phyloP scores from a whole-genome alignment of 2,113 vertebrate species.

The Riparia riparia region DNA sequence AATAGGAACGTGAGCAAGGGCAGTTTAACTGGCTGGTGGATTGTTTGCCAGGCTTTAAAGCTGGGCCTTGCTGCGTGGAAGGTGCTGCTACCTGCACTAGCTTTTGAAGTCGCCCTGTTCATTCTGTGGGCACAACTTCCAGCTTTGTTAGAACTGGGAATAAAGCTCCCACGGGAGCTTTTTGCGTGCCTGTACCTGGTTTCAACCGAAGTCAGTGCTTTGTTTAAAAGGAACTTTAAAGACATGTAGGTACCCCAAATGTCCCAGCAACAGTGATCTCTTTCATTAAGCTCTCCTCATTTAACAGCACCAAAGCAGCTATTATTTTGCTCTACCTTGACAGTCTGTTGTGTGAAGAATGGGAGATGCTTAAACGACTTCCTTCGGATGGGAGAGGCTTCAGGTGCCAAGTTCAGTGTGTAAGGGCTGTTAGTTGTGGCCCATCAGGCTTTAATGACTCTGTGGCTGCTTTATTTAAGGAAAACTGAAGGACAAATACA shows the following conservation, averaged over 20 bases:
- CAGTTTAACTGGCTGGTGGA: neutral
- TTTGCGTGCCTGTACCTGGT: neutral
- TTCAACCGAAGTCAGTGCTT: neutral
- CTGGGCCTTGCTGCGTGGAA: neutral
- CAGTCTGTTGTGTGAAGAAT: neutral
- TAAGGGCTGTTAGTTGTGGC: neutral
- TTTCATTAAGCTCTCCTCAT: neutral
- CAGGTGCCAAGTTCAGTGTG: neutral
- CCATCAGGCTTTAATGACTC: slow-evolving; percentile 3
- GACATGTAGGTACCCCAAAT: neutral
- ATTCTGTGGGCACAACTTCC: neutral
- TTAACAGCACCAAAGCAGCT: neutral
- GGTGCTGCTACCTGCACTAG: neutral
- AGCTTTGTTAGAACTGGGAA: neutral
- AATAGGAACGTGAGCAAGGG: neutral
- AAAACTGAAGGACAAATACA: slow-evolving; percentile 16
- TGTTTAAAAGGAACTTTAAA: neutral
- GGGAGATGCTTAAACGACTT: neutral
- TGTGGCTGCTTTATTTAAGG: neutral
- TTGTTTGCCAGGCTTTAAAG: neutral
- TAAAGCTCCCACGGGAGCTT: neutral
- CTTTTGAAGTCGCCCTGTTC: neutral
- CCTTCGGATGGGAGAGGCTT: neutral
- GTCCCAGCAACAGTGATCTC: neutral
- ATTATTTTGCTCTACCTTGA: neutral